A percentile compares a stretch with the other conserved stretches of the same genome.
Evolutionary conservation across 92 coral and sea anemone species (phyloP).

Genomic region (Porites rus): DNA sequence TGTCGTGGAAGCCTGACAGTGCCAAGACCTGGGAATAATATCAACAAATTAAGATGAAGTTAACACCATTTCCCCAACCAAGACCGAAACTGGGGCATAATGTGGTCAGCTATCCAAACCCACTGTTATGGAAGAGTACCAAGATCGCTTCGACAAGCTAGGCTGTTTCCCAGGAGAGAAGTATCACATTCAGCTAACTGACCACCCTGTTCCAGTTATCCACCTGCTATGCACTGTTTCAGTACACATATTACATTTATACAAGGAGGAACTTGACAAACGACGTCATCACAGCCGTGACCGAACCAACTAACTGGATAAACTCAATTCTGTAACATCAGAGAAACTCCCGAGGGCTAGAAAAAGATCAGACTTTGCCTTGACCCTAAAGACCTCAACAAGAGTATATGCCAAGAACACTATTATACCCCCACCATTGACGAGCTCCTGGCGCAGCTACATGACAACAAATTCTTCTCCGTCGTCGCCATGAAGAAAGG

Average conservation of each 20-base stretch:
- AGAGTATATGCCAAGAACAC: constrained; percentile 62
- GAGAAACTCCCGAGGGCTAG: constrained; percentile 54
- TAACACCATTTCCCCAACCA: not conserved
- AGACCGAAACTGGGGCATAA: not conserved
- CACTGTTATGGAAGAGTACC: constrained; percentile 17
- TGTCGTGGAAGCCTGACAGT: constrained; percentile 48
- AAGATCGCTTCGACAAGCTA: not conserved
- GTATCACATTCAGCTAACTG: too few species aligned
- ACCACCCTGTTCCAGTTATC: not conserved
- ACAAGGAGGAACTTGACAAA: not conserved
- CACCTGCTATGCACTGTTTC: constrained; percentile 59
- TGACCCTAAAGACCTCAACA: constrained; percentile 66
- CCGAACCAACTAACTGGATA: constrained; percentile 67
- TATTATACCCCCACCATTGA: constrained; percentile 66
- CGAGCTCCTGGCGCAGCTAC: constrained; percentile 57
- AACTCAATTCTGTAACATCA: constrained; percentile 68
- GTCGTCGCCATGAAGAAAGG: constrained; percentile 63
- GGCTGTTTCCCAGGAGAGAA: constrained; percentile 59
- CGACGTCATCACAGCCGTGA: constrained; percentile 49
- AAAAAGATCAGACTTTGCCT: constrained; percentile 50
- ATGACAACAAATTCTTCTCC: constrained; percentile 64
- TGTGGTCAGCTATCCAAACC: not conserved
- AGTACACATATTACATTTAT: constrained; percentile 44
- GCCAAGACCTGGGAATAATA: constrained; percentile 37
- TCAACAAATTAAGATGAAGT: constrained; percentile 7